Evolutionary conservation across 2,888 invertebrate genomes (phyloP).

Genomic region (Troides aeacus): DNA sequence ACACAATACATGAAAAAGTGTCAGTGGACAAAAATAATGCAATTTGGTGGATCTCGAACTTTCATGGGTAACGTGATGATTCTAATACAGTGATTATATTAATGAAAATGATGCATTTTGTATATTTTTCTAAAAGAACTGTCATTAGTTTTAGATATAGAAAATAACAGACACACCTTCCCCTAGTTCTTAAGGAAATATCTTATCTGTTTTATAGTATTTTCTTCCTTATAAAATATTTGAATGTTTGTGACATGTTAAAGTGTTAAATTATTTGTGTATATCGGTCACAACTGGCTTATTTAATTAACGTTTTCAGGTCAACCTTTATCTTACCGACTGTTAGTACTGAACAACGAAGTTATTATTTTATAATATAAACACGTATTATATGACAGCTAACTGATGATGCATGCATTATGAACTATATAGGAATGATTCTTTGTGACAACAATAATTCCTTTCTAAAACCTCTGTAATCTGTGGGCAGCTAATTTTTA

Average conservation of each 20-base stretch:
- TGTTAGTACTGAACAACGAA: slow-evolving; percentile 56
- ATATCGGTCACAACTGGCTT: slow-evolving; percentile 30
- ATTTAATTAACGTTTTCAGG: slow-evolving; percentile 9
- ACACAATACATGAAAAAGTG: slow-evolving; percentile 38
- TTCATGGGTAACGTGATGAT: slow-evolving; percentile 41
- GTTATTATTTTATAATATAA: slow-evolving; percentile 42
- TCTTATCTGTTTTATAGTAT: slow-evolving; percentile 55
- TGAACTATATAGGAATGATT: slow-evolving; percentile 6
- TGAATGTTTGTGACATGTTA: slow-evolving; percentile 34
- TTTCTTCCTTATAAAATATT: slow-evolving; percentile 41
- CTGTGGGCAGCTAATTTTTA: slow-evolving; percentile 17
- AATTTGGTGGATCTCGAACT: slow-evolving; percentile 49
- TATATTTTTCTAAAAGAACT: slow-evolving; percentile 77
- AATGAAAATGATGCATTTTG: slow-evolving; percentile 68
- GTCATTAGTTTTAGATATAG: slow-evolving; percentile 59
- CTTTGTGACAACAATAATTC: not conserved
- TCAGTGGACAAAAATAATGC: slow-evolving; percentile 37
- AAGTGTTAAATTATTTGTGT: slow-evolving; percentile 35
- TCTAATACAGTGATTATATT: slow-evolving; percentile 48
- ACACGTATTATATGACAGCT: slow-evolving; percentile 28
- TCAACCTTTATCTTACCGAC: slow-evolving; percentile 48
- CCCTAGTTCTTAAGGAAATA: slow-evolving; percentile 50
- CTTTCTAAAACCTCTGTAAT: not conserved
- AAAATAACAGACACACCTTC: slow-evolving; percentile 50
- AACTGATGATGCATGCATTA: not conserved